A percentile compares a stretch with the other conserved stretches of the same genome.
These are phyloP conservation scores for Oxyruncus cristatus DNA, from an alignment of 2,113 vertebrate species.

Conservation along the genomic window DNA sequence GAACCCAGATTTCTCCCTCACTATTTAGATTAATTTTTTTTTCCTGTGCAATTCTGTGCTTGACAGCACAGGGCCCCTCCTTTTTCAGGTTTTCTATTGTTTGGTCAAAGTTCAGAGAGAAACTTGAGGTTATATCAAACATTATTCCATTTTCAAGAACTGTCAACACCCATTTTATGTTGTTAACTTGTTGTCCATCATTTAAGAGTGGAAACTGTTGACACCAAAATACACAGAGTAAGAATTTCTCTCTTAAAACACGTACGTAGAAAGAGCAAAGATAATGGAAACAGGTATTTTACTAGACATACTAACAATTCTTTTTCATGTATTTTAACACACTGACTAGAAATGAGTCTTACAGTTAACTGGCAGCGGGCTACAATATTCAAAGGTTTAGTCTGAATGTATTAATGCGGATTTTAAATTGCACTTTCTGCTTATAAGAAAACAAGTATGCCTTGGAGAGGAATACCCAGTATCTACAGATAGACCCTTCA, in stretches of 20 bases:
- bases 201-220: slow-evolving; percentile 57
- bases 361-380: neutral
- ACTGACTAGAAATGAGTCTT: neutral
- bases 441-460: neutral
- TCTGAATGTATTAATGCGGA: neutral
- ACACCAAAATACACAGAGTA: slow-evolving; percentile 59
- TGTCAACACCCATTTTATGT: slow-evolving; percentile 64
- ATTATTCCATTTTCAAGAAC: slow-evolving; percentile 75
- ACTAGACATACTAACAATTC: neutral
- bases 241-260: slow-evolving; percentile 47
- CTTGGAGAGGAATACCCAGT: neutral
- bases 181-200: slow-evolving; percentile 75
- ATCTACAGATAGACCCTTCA: neutral
- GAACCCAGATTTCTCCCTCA: slow-evolving; percentile 72
- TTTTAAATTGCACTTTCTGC: neutral
- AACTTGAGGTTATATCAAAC: slow-evolving; percentile 66
- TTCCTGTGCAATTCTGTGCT: slow-evolving; percentile 59
- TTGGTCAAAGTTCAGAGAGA: slow-evolving; percentile 75
- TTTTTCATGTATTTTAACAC: neutral
- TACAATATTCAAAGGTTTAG: neutral
- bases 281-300: slow-evolving; percentile 46
- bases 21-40: slow-evolving; percentile 73
- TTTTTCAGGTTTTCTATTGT: slow-evolving; percentile 57
- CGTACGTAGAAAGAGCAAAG: neutral
- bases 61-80: slow-evolving; percentile 65